Evolutionary conservation across 2,113 vertebrate species (phyloP), one percentile per base, ranked within the genome.

Genomic region (Lanius collurio): DNA sequence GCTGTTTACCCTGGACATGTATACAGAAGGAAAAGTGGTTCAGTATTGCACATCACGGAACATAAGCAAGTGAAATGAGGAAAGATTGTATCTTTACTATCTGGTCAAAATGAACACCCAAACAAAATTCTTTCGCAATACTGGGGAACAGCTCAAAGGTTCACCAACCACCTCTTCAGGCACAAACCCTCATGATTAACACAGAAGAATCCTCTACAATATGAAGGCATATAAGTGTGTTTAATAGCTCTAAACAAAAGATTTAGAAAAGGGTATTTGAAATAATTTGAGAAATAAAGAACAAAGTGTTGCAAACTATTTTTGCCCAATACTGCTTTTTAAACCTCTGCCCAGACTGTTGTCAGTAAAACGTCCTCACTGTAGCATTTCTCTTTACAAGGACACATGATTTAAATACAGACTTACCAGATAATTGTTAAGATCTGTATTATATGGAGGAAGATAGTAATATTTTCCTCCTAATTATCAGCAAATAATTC

Each of bases 1-100:
- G 63, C 76, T 92, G 83, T 35, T 68, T 64, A 84, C 47, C 27
- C 64, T 46, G 47, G 27, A 15, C 47, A 68, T 2, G 23, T 20
- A 64, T 60, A 53, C 87, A 93, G 82, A 90, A 91, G 47, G 30
- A 95, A 93, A 89, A 95, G 93, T 83, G 71, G 68, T 92, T 83
- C 82, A 71, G 28, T 63, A 68, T 59, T 93, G 69, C 74, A 23
- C 78, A 86, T 93, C 55, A 44, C 44, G 90, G 31, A 90, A 59
- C 15, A 47, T 52, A 93, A 90, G 79, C 85, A 94, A 95, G 77
- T 81, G 76, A 95, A 96, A 89, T 7, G 7, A 87, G 33, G 53
- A 46, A 75, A 89, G 83, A 92, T 87, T 56, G 0, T 75, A 89
- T 95, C 86, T 90, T 59, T 93, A 88, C 78, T 71, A 92, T 60